Percentiles rank a stretch among this genome's conserved stretches.
Conservation (phyloP, 1,140 invertebrate genomes). For the Microvelia longipes region DNA sequence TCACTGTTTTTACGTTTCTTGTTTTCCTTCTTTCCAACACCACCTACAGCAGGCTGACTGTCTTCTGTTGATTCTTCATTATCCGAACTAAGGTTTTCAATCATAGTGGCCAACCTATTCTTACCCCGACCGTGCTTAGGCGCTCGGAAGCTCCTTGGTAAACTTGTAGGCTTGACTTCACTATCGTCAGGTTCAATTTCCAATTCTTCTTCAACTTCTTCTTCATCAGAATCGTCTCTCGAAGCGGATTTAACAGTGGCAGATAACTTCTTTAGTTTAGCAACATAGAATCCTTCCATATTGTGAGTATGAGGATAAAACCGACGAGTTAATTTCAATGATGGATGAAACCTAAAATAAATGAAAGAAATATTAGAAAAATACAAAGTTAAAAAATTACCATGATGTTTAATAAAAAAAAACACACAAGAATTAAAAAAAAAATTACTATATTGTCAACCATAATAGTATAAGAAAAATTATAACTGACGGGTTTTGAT, state of each 20-base stretch:
- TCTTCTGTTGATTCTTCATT: neutral
- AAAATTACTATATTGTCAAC: no score
- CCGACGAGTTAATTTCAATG: conserved; percentile 71
- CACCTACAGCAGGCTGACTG: neutral
- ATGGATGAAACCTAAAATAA: conserved; percentile 72
- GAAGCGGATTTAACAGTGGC: conserved; percentile 35
- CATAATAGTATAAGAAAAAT: no score
- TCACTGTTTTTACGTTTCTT: neutral
- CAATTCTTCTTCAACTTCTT: conserved; percentile 11
- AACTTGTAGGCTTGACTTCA: neutral
- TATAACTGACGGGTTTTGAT: neutral
- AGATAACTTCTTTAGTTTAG: conserved; percentile 92
- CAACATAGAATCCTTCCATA: conserved; percentile 99
- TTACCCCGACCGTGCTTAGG: neutral
- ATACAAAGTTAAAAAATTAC: neutral
- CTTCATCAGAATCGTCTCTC: conserved; percentile 10
- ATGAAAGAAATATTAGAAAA: neutral
- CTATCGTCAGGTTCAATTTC: neutral
- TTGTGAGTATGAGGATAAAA: conserved; percentile 98
- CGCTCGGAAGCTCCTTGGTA: neutral
- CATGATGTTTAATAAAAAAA: no score
- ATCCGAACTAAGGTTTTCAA: neutral
- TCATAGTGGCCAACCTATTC: neutral
- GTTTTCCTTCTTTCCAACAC: neutral
- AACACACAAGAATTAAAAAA: no score